Percentiles rank a stretch among this genome's conserved stretches.
These are phyloP conservation scores for Thereva unica DNA, from an alignment of 2,888 invertebrate genomes.

Conservation along the genomic window DNA sequence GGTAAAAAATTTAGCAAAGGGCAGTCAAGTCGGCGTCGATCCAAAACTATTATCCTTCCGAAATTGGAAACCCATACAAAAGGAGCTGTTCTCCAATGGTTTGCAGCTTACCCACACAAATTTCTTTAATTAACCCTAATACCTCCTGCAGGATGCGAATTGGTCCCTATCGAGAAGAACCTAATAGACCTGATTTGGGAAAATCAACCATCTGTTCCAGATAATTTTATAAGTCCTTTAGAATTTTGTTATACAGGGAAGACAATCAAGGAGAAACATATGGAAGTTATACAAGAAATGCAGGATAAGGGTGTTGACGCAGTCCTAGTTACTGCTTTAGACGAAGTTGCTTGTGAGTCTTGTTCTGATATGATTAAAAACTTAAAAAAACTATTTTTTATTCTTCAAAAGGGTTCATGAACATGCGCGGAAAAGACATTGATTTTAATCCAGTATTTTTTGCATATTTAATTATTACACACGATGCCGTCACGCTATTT, in stretches of 20 bases:
- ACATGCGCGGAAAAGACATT: conserved; percentile 90
- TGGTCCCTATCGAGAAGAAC: conserved; percentile 70
- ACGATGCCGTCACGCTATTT: conserved; percentile 65
- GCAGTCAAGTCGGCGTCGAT: conserved; percentile 74
- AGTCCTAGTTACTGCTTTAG: conserved; percentile 78
- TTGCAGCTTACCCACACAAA: conserved; percentile 17
- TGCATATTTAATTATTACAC: conserved; percentile 69
- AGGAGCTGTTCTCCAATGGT: conserved; percentile 60
- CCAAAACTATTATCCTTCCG: conserved; percentile 67
- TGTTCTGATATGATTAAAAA: background rate
- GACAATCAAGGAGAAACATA: conserved; percentile 68
- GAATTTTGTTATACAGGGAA: conserved; percentile 63
- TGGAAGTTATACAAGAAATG: conserved; percentile 68
- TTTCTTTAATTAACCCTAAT: conserved; percentile 60
- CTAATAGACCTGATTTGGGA: conserved; percentile 77
- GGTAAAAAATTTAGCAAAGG: conserved; percentile 62
- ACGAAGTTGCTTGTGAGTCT: conserved; percentile 87
- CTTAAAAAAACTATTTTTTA: background rate
- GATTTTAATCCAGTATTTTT: conserved; percentile 90
- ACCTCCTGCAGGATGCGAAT: conserved; percentile 64
- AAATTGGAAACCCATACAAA: conserved; percentile 64
- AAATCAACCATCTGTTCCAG: conserved; percentile 62
- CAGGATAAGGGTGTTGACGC: conserved; percentile 64
- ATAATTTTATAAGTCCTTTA: conserved; percentile 61
- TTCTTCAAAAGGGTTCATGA: conserved; percentile 71